Conservation (phyloP, 2,888 invertebrate genomes). For the Eupithecia inturbata region DNA sequence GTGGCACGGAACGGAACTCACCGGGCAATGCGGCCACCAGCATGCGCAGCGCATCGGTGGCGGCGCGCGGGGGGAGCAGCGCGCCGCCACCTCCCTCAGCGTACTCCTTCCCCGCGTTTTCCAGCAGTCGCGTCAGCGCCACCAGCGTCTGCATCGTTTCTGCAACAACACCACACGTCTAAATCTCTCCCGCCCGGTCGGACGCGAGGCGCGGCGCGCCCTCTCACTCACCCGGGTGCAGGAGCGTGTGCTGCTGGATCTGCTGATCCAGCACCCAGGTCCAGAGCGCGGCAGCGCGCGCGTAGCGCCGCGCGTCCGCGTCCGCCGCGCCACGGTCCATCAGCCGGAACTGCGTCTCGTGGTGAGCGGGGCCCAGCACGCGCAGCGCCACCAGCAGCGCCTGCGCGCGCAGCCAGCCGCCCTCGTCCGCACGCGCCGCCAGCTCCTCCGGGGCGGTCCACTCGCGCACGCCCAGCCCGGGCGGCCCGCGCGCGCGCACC, state of each 20-base stretch:
- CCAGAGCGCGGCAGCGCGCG: conserved; percentile 95
- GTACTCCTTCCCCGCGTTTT: conserved; percentile 88
- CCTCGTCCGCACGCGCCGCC: conserved; percentile 88
- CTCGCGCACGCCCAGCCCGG: conserved; percentile 86
- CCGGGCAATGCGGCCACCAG: conserved; percentile 79
- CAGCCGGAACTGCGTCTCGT: conserved; percentile 92
- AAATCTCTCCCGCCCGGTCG: not conserved
- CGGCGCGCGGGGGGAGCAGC: conserved; percentile 67
- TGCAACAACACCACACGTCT: conserved; percentile 2
- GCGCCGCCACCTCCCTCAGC: conserved; percentile 68
- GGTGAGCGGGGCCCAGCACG: conserved; percentile 93
- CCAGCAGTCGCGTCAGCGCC: conserved; percentile 92
- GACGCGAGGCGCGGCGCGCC: not conserved
- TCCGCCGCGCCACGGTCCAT: conserved; percentile 90
- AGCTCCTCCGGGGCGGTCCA: conserved; percentile 89
- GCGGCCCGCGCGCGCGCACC: conserved; percentile 86
- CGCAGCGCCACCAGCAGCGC: conserved; percentile 94
- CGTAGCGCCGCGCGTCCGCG: conserved; percentile 89
- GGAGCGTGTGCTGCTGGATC: conserved; percentile 90
- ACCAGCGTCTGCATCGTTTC: conserved; percentile 95
- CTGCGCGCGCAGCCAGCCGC: conserved; percentile 94
- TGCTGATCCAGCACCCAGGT: conserved; percentile 91
- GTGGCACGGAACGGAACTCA: too few relatives aligned
- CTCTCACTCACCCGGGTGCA: conserved; percentile 60
- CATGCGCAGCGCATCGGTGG: conserved; percentile 83